Percentiles rank a stretch among this genome's conserved stretches.
Conservation (phyloP, 1,140 invertebrate genomes). For the Lordiphosa clarofinis region DNA sequence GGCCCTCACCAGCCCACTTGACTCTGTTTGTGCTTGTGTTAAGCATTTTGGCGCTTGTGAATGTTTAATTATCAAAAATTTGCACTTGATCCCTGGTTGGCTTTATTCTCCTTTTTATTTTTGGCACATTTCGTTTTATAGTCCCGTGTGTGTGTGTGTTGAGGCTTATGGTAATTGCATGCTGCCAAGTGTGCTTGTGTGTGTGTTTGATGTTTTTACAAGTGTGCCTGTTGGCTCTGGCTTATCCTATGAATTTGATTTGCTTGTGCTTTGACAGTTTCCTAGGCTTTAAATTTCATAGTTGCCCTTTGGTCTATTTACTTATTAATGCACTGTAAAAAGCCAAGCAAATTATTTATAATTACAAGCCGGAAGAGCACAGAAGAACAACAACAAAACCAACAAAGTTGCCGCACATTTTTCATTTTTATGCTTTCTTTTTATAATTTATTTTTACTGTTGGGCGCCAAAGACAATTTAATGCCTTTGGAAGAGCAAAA, state of each 20-base stretch:
- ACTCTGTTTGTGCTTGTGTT: conserved; percentile 52
- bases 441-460: not conserved
- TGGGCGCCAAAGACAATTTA: conserved; percentile 56
- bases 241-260: conserved; percentile 52
- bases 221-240: conserved; percentile 27
- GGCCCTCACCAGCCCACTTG: conserved; percentile 20
- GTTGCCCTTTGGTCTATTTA: conserved; percentile 54
- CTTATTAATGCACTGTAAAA: conserved; percentile 56
- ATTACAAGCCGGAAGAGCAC: conserved; percentile 39
- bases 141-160: conserved; percentile 14
- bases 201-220: conserved; percentile 49
- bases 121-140: conserved; percentile 42
- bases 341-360: conserved; percentile 60
- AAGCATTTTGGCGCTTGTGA: conserved; percentile 71
- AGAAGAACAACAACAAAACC: conserved; percentile 7
- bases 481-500: conserved; percentile 74
- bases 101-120: conserved; percentile 23
- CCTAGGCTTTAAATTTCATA: conserved; percentile 15
- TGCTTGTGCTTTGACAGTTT: conserved; percentile 33
- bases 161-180: conserved; percentile 56
- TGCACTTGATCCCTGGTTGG: conserved; percentile 57
- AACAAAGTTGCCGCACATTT: conserved; percentile 58
- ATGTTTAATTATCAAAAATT: conserved; percentile 75
- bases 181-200: conserved; percentile 16
- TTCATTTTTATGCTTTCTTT: conserved; percentile 58